Evolutionary conservation across 2,888 invertebrate genomes (phyloP).

Genomic region (Macaria notata): DNA sequence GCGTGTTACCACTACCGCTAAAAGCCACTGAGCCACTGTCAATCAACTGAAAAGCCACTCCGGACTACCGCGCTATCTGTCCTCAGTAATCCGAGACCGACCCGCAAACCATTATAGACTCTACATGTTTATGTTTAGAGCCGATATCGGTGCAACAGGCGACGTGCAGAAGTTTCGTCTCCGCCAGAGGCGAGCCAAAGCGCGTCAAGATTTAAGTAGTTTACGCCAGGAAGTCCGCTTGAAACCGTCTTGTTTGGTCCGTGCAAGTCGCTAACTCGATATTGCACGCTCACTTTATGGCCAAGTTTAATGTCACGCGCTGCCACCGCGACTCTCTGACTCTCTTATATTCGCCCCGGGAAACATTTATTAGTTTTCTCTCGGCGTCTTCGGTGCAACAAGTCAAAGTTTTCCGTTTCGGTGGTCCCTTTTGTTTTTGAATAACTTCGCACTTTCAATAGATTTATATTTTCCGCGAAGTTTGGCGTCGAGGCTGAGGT

Average conservation of each 20-base stretch:
- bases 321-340: constrained; percentile 46
- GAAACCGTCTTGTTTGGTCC: constrained; percentile 62
- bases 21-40: constrained; percentile 45
- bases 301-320: constrained; percentile 66
- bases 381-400: constrained; percentile 54
- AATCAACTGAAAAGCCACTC: constrained; percentile 58
- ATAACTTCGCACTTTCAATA: constrained; percentile 42
- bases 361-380: constrained; percentile 69
- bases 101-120: constrained; percentile 35
- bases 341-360: constrained; percentile 52
- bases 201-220: constrained; percentile 77
- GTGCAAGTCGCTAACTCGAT: constrained; percentile 72
- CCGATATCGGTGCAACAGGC: constrained; percentile 35
- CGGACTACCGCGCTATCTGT: constrained; percentile 42
- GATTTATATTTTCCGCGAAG: constrained; percentile 34
- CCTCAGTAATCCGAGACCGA: constrained; percentile 41
- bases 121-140: constrained; percentile 33
- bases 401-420: constrained; percentile 59
- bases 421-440: constrained; percentile 50
- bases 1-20: constrained; percentile 23
- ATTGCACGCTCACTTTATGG: constrained; percentile 76
- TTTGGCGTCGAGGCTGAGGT: constrained; percentile 15
- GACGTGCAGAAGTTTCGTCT: constrained; percentile 42
- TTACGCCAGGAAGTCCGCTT: constrained; percentile 64
- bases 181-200: constrained; percentile 48